These are phyloP conservation scores for Chrosomus eos DNA, from an alignment of 2,797 vertebrate species.

Conservation along the genomic window DNA sequence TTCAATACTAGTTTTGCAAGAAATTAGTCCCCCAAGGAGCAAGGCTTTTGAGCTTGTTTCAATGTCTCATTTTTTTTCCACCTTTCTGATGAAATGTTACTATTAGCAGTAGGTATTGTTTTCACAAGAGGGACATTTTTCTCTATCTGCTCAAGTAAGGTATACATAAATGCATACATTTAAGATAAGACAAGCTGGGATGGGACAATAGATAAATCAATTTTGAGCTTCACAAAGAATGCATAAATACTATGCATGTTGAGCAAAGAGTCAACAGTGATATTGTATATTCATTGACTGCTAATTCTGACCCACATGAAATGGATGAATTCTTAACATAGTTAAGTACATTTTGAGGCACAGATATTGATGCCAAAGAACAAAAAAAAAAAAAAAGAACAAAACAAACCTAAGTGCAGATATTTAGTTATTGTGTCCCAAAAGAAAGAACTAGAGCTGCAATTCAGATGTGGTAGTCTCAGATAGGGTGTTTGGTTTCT, in stretches of 20 bases:
- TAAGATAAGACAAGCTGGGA: neutral
- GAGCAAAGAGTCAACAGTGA: neutral
- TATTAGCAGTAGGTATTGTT: neutral
- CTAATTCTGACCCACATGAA: neutral
- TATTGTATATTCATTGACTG: neutral
- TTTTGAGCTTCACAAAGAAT: neutral
- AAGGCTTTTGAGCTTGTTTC: neutral
- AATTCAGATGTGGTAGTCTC: neutral
- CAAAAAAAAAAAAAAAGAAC: too few relatives aligned
- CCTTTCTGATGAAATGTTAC: neutral
- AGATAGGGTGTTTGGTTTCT: neutral
- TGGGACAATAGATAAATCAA: neutral
- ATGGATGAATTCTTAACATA: neutral
- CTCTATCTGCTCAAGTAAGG: neutral
- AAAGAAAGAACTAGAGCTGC: neutral
- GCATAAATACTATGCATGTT: neutral
- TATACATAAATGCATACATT: neutral
- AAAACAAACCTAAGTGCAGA: neutral
- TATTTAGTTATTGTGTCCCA: neutral
- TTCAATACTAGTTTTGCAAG: neutral
- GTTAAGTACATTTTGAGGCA: neutral
- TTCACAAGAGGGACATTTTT: neutral
- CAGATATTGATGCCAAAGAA: neutral
- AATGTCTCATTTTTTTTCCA: neutral
- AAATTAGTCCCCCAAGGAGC: neutral